Base-by-base conservation (phyloP, 2,113 vertebrate genomes). In the Bothrops jararaca region DNA sequence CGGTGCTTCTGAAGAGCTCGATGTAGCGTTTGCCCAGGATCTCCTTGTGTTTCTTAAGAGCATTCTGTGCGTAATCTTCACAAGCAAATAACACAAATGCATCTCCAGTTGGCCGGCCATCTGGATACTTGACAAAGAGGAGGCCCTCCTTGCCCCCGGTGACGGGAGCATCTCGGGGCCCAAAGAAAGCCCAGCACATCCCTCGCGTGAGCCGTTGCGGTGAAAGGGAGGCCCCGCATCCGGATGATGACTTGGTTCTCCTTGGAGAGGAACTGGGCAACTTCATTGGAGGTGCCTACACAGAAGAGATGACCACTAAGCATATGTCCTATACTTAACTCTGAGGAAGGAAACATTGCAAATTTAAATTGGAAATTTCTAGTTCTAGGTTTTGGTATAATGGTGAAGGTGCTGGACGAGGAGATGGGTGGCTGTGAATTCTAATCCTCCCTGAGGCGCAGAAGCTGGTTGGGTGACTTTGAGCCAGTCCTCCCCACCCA, bases 11-110 rank as follows among this genome's bases (percentile, higher is more conserved):
- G 96, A 99, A 99, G 96, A 99, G 98, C 97, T 99, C 99, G 3
- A 99, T 99, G 93, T 99, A 99, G 90, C 99, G 98, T 96, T 99
- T 99, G 56, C 99, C 99, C 92, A 99, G 98, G 96, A 99, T 99
- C 97, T 99, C 98, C 96, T 99, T 99, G 97, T 99, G 99, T 95
- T 98, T 99, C 94, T 98, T 99, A 96, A 99, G 97, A 57, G 99
- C 98, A 74, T 98, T 98, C 96, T 99, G 99, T 88, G 99, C 99
- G 80, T 99, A 98, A 93, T 99, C 99, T 95, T 99, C 99, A 95
- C 99, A 99, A 92, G 99, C 98, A 96, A 99, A 99, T 48, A 99
- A 97, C 92, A 99, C 99, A 96, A 99, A 99, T 5, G 99, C 99
- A 18, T 99, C 99, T 15, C 99, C 99, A 0, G 99, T 99, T 89